Evolutionary conservation across 2,888 invertebrate species (phyloP).

Genomic region (Dynastes maya): DNA sequence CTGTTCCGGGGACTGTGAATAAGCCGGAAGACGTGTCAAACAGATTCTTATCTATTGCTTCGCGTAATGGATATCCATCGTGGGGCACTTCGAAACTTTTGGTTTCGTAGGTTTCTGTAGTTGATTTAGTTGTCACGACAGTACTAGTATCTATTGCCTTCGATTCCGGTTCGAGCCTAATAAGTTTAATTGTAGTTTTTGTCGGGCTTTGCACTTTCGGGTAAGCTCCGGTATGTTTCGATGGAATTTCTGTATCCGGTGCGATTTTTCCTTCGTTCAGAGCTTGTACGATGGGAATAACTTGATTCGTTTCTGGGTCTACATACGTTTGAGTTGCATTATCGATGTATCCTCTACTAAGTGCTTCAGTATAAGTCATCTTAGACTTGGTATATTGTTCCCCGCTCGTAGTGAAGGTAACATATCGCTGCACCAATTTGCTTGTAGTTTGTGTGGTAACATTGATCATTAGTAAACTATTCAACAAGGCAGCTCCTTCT

Average conservation of each 20-base stretch:
- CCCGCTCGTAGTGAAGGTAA: constrained; percentile 81
- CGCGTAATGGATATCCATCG: constrained; percentile 87
- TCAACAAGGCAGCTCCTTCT: constrained; percentile 89
- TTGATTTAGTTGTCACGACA: constrained; percentile 56
- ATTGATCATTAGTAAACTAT: constrained; percentile 89
- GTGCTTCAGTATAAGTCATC: constrained; percentile 85
- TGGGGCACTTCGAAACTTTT: constrained; percentile 85
- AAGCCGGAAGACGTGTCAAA: constrained; percentile 89
- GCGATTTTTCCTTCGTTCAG: constrained; percentile 82
- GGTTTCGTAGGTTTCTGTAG: constrained; percentile 72
- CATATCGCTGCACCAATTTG: constrained; percentile 86
- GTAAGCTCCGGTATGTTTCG: constrained; percentile 56
- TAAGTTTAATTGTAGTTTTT: constrained; percentile 57
- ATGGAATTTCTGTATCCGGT: constrained; percentile 71
- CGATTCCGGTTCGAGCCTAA: constrained; percentile 48
- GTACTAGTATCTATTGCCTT: constrained; percentile 13
- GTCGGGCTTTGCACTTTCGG: constrained; percentile 59
- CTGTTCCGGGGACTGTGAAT: constrained; percentile 90
- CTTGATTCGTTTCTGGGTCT: constrained; percentile 82
- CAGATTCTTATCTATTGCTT: constrained; percentile 86
- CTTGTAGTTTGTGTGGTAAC: constrained; percentile 91
- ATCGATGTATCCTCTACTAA: constrained; percentile 85
- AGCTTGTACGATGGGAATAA: constrained; percentile 85
- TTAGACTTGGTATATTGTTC: constrained; percentile 72
- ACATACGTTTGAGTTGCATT: constrained; percentile 83